phyloP scores from a whole-genome alignment of 2,113 vertebrate species.

The Pterophyllum scalare region DNA sequence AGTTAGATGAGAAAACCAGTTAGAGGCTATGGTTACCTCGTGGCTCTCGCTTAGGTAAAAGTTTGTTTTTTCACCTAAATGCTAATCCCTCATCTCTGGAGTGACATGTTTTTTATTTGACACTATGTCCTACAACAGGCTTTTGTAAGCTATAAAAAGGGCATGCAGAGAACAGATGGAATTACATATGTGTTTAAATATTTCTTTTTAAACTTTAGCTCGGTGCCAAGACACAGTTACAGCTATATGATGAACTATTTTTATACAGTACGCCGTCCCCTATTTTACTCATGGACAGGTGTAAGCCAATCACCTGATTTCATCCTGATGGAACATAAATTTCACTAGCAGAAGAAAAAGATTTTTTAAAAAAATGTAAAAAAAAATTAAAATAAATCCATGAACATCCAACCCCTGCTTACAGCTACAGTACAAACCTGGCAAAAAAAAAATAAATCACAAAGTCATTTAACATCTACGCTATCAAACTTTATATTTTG shows the following conservation, averaged over 20 bases:
- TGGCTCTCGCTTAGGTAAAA: neutral
- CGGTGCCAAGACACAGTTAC: no score
- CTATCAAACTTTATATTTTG: no score
- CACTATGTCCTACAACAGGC: neutral
- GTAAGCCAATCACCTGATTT: neutral
- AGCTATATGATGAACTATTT: neutral
- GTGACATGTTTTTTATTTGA: neutral
- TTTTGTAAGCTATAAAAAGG: neutral
- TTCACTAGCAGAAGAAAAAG: neutral
- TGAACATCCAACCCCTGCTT: no score
- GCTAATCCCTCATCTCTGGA: neutral
- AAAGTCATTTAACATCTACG: no score
- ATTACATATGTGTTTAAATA: no score
- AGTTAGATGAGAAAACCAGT: constrained; percentile 25
- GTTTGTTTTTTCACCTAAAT: neutral
- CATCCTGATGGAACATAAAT: neutral
- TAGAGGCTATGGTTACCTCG: constrained; percentile 21
- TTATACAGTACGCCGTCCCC: neutral
- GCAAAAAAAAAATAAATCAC: fast-evolving
- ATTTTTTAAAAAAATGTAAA: no score
- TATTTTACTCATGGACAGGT: neutral
- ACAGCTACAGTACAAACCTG: no score
- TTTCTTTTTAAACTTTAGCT: no score
- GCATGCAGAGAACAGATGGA: neutral
- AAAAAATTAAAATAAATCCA: no score